Evolutionary conservation across 2,888 invertebrate species (phyloP), one percentile per base, ranked within the genome.

Genomic region (Idaea straminata): DNA sequence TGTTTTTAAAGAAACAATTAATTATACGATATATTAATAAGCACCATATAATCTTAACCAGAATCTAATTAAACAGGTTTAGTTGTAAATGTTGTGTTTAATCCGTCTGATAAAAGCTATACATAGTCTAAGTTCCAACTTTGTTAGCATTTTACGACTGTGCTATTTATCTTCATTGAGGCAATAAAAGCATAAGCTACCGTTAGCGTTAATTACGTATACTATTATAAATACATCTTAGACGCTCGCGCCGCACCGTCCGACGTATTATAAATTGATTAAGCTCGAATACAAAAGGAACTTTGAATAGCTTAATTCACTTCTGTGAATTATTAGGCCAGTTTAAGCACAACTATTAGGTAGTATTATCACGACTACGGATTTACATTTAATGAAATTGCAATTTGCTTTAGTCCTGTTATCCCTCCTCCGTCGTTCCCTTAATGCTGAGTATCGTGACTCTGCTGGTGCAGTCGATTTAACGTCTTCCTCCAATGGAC

Each of bases 321-420:
- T 82, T 77, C 77, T 76, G 80, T 78, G 84, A 88, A 84, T 81
- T 84, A 88, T 88, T 85, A 84, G 83, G 82, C 83, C 84, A 85
- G 84, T 85, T 86, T 84, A 83, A 87, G 86, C 84, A 85, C 82
- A 83, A 77, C 82, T 83, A 87, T 88, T 86, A 25, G 25, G 25
- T 25, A 86, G 81, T 82, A 83, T 84, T 75, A 77, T 76, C 77
- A 75, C 79, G 78, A 81, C 83, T 75, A 75, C 74, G 74, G 82
- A 90, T 91, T 91, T 88, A 88, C 89, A 90, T 91, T 89, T 87
- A 91, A 91, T 91, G 89, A 88, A 89, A 87, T 86, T 87, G 88
- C 89, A 87, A 90, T 90, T 90, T 88, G 88, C 85, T 86, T 77
- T 79, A 10, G 47, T 47, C 47, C 47, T 47, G 47, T 47, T 47